These are phyloP conservation scores for Chaenogobius annularis DNA, from an alignment of 2,113 vertebrate genomes.

Conservation along the genomic window DNA sequence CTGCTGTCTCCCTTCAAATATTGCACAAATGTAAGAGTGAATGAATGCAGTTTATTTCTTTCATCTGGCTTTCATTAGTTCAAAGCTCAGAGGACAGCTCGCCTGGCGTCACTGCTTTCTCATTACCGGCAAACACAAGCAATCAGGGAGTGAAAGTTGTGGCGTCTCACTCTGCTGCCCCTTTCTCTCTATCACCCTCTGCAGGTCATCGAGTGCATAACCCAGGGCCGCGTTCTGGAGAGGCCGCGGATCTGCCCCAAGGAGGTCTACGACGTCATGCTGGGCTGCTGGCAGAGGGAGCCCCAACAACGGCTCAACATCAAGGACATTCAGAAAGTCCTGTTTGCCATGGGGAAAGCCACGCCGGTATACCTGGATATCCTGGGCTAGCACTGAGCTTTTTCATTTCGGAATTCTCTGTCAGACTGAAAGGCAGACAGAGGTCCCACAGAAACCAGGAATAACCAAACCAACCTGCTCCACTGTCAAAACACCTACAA, in stretches of 20 bases:
- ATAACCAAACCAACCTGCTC: conserved; percentile 81
- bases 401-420: conserved; percentile 30
- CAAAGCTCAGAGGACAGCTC: conserved; percentile 55
- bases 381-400: conserved; percentile 72
- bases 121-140: conserved; percentile 57
- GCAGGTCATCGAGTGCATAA: conserved; percentile 83
- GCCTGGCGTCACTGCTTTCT: conserved; percentile 53
- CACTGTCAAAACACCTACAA: conserved; percentile 79
- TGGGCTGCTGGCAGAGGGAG: conserved; percentile 84
- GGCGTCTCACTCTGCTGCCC: conserved; percentile 47
- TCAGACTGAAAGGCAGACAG: conserved; percentile 55
- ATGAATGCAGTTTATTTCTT: conserved; percentile 52
- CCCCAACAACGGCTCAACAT: conserved; percentile 82
- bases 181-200: conserved; percentile 21
- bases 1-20: conserved; percentile 26
- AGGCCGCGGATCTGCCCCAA: conserved; percentile 81
- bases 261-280: conserved; percentile 84
- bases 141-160: conserved; percentile 46
- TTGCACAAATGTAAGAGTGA: conserved; percentile 38
- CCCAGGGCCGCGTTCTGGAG: conserved; percentile 82
- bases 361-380: conserved; percentile 84
- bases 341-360: conserved; percentile 82
- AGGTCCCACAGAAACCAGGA: conserved; percentile 74
- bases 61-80: conserved; percentile 61
- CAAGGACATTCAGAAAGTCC: conserved; percentile 83